Percentiles rank a stretch among this genome's conserved stretches.
phyloP scores from a whole-genome alignment of 2,888 invertebrate genomes.

The Pollenia amentaria region DNA sequence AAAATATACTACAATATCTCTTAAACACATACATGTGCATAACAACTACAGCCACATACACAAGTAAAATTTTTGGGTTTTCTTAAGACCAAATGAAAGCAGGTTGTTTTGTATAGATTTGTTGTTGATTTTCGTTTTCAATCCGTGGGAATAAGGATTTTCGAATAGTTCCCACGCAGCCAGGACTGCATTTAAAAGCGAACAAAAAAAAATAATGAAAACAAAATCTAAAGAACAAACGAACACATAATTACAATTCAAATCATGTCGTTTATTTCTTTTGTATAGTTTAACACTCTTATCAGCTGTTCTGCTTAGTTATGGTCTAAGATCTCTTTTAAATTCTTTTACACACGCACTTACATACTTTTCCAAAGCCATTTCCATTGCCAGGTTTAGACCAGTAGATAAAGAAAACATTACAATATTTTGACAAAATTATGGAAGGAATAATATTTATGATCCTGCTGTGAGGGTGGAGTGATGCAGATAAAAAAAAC shows the following conservation, averaged over 20 bases:
- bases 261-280: conserved; percentile 54
- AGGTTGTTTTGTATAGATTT: conserved; percentile 74
- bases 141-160: conserved; percentile 81
- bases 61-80: conserved; percentile 60
- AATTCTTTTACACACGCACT: conserved; percentile 4
- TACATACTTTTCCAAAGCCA: background rate
- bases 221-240: conserved; percentile 25
- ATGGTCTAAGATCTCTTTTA: conserved; percentile 20
- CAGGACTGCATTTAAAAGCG: conserved; percentile 73
- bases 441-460: conserved; percentile 36
- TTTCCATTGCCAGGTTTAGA: conserved; percentile 1
- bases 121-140: conserved; percentile 65
- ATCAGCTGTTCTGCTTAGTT: conserved; percentile 63
- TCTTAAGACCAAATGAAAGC: conserved; percentile 69
- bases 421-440: conserved; percentile 68
- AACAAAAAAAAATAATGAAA: conserved; percentile 41
- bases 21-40: conserved; percentile 43
- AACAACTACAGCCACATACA: background rate
- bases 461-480: conserved; percentile 54
- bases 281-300: conserved; percentile 67
- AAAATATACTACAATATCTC: conserved; percentile 32
- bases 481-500: conserved; percentile 35
- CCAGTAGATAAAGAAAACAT: conserved; percentile 19
- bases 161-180: conserved; percentile 80
- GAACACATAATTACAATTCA: conserved; percentile 69